Percentiles rank a stretch among this genome's conserved stretches.
These are phyloP conservation scores for Pseudorectes ferrugineus DNA, from an alignment of 2,113 vertebrate genomes.

Conservation along the genomic window DNA sequence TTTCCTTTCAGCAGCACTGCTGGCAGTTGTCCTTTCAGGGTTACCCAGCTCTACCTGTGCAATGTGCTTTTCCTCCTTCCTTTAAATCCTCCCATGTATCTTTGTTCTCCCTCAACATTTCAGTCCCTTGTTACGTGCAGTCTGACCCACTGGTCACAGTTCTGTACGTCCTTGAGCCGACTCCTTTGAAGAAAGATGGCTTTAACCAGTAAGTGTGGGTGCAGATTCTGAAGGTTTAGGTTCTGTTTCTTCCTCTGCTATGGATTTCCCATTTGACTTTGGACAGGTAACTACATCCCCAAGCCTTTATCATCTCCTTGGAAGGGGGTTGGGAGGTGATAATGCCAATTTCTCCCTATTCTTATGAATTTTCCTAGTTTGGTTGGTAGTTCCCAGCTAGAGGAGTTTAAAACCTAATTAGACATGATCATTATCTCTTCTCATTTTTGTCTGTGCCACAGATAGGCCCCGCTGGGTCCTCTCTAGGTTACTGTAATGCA, in stretches of 20 bases:
- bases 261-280: background rate
- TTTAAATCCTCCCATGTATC: background rate
- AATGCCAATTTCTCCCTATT: background rate
- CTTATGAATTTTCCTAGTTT: background rate
- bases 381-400: background rate
- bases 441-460: background rate
- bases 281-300: background rate
- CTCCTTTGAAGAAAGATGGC: background rate
- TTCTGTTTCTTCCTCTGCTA: background rate
- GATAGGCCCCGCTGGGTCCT: background rate
- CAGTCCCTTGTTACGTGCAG: background rate
- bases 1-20: background rate
- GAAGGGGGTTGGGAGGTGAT: background rate
- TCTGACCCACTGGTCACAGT: background rate
- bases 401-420: background rate
- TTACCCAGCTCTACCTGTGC: background rate
- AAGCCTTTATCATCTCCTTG: background rate
- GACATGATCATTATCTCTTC: background rate
- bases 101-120: background rate
- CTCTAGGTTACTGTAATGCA: background rate
- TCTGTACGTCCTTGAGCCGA: background rate
- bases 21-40: background rate
- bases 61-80: background rate
- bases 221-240: background rate
- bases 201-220: background rate